Base-by-base conservation (phyloP, 2,888 invertebrate species). In the Drosophila recens region DNA sequence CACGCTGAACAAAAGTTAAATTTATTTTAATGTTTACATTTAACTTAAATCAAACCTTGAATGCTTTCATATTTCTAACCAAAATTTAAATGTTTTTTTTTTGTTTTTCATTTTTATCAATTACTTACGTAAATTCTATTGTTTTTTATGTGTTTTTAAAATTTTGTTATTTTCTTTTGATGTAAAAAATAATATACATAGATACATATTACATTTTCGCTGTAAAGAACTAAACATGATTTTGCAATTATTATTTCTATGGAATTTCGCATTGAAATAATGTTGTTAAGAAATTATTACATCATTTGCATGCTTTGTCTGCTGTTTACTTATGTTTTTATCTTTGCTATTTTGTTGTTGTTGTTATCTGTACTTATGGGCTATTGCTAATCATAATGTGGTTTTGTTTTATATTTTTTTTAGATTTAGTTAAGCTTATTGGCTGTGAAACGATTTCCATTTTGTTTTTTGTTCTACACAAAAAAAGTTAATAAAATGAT, bases 381-480 rank as follows among this genome's bases (percentile, higher is more conserved):
- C 90, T 90, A 90, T 88, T 88, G 87, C 79, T 90, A 84, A 87
- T 80, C 72, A 86, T 85, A 87, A 88, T 80, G 71, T 71, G 71
- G 64, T 69, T 62, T 53, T 69, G 10, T 64, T 64, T 67, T 42
- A 65, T 61, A 61, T 36, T 33, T 56, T 63, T 6, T 48, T 61
- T 67, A 69, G 67, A 65, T 79, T 65, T 72, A 78, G 72, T 77
- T 81, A 82, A 75, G 80, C 80, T 86, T 81, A 79, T 90, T 87
- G 79, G 90, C 81, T 79, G 76, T 88, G 72, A 72, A 81, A 73
- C 67, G 68, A 69, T 79, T 72, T 80, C 46, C 36, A 48, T 69
- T 51, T 68, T 62, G 49, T 61, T 49, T 68, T 65, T 62, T 73
- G 67, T 62, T 72, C 49, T 73, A 58, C 67, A 63, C 69, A 62